These are phyloP conservation scores for Pyrrhosoma nymphula DNA, from an alignment of 2,888 invertebrate species.

Conservation along the genomic window DNA sequence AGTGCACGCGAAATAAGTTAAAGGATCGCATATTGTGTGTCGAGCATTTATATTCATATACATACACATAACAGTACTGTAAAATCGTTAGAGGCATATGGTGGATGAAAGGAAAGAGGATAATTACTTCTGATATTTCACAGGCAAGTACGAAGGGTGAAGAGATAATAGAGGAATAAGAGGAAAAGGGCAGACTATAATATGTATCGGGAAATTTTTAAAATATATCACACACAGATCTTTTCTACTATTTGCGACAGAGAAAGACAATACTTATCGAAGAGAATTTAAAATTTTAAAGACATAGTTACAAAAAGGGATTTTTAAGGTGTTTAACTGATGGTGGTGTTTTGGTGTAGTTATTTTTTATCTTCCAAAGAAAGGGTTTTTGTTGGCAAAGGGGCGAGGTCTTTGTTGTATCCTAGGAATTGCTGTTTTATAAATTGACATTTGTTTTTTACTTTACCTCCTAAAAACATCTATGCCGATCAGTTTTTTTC, in stretches of 20 bases:
- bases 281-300: background rate
- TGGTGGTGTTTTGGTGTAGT: background rate
- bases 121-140: background rate
- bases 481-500: background rate
- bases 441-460: conserved; percentile 6
- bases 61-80: background rate
- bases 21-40: background rate
- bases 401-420: background rate
- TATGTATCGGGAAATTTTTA: background rate
- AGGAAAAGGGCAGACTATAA: background rate
- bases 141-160: background rate
- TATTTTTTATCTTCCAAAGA: background rate
- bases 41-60: background rate
- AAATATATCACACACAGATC: background rate
- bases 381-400: background rate
- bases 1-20: background rate
- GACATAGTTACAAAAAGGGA: background rate
- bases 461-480: background rate
- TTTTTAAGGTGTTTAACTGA: background rate
- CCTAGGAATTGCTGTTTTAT: background rate
- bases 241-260: background rate
- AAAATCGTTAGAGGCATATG: background rate
- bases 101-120: background rate
- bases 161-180: background rate
- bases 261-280: background rate